These are phyloP conservation scores for Holacanthella duospinosa DNA, from an alignment of 2,888 invertebrate genomes.

Conservation along the genomic window DNA sequence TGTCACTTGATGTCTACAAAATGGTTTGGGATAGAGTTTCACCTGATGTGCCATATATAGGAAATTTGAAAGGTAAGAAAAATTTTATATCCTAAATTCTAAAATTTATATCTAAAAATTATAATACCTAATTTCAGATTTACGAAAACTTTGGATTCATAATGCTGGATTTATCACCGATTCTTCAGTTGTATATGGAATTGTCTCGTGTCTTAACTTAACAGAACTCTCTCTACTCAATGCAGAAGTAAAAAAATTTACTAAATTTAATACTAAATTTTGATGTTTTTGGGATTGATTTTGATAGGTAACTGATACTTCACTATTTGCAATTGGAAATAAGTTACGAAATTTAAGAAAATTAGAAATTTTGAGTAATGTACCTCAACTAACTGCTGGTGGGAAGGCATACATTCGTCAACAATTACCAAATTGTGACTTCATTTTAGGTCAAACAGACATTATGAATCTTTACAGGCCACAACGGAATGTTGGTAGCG, in stretches of 20 bases:
- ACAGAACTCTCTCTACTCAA: slow-evolving; percentile 7
- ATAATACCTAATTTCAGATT: slow-evolving; percentile 6
- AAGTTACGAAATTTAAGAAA: neutral
- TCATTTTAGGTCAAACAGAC: slow-evolving; percentile 9
- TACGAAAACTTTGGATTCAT: slow-evolving; percentile 1
- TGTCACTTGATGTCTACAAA: neutral
- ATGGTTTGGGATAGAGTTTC: neutral
- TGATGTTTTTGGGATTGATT: neutral
- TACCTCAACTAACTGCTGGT: neutral
- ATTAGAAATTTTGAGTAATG: slow-evolving; percentile 7
- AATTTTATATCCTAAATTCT: neutral
- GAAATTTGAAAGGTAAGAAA: neutral
- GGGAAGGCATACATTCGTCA: slow-evolving; percentile 5
- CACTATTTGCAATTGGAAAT: slow-evolving; percentile 6
- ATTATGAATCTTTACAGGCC: neutral
- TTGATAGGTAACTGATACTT: slow-evolving; percentile 10
- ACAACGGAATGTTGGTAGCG: neutral
- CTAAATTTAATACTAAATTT: neutral
- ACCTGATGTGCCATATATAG: neutral
- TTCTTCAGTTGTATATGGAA: neutral
- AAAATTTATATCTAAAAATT: neutral
- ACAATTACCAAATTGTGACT: slow-evolving; percentile 8
- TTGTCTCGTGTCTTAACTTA: neutral
- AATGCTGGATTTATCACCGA: slow-evolving; percentile 2
- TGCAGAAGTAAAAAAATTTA: neutral